A percentile compares a stretch with the other conserved stretches of the same genome.
Conservation (phyloP, 2,113 vertebrate genomes). For the Trogon melanurus region DNA sequence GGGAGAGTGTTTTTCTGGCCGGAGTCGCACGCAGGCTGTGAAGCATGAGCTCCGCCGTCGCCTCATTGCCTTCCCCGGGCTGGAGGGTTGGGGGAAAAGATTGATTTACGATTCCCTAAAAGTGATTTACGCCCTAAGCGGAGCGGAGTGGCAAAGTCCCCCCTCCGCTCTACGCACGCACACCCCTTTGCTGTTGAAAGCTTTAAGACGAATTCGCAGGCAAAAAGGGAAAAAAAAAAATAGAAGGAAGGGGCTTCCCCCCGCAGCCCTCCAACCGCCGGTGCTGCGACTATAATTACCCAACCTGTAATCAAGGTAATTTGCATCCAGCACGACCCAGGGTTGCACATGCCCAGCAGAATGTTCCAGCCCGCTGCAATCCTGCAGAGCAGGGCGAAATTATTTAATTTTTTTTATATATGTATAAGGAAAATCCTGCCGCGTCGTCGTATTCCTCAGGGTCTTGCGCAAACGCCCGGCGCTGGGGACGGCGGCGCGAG, state of each 20-base stretch:
- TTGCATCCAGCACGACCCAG: constrained; percentile 73
- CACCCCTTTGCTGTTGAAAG: constrained; percentile 29
- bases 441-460: background rate
- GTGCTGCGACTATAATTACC: constrained; percentile 74
- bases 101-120: constrained; percentile 43
- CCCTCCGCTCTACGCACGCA: background rate
- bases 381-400: constrained; percentile 7
- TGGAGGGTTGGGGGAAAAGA: background rate
- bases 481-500: background rate
- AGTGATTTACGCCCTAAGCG: constrained; percentile 43
- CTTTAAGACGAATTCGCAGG: background rate
- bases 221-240: background rate
- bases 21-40: background rate
- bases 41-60: constrained; percentile 13
- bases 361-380: constrained; percentile 10
- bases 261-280: background rate
- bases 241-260: background rate
- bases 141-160: background rate
- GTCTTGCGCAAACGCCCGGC: background rate
- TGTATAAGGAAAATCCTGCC: background rate
- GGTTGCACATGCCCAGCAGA: constrained; percentile 42
- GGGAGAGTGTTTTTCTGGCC: constrained; percentile 17
- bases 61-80: background rate
- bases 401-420: background rate
- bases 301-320: constrained; percentile 76